These are phyloP conservation scores for Mycetomoellerius zeteki DNA, from an alignment of 1,140 invertebrate species.

Conservation along the genomic window DNA sequence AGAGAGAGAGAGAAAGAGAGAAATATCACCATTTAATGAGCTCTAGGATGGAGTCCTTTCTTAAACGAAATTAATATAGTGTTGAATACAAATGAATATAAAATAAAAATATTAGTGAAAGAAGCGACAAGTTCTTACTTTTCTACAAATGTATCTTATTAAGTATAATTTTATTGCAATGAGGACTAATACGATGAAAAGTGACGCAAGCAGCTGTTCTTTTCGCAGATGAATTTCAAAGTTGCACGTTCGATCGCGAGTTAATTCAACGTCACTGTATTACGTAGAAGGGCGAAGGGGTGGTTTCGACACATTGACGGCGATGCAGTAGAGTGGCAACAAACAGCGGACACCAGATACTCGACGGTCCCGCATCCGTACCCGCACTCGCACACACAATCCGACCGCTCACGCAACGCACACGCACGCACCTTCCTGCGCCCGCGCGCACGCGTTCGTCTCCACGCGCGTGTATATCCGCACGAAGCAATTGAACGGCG, in stretches of 20 bases:
- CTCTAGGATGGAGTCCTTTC: too few species aligned
- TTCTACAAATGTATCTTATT: neutral
- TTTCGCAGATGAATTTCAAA: constrained; percentile 9
- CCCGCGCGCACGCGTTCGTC: neutral
- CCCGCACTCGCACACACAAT: constrained; percentile 4
- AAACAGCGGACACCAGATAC: constrained; percentile 80
- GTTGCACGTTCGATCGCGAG: constrained; percentile 42
- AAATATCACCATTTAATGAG: too few species aligned
- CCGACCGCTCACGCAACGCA: neutral
- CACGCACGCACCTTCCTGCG: neutral
- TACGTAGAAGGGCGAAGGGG: constrained; percentile 66
- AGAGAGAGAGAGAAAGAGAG: neutral
- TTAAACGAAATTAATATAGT: too few species aligned
- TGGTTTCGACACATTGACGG: constrained; percentile 73
- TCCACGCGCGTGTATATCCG: constrained; percentile 73
- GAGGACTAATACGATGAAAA: neutral
- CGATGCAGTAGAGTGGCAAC: constrained; percentile 59
- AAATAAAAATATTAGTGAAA: neutral
- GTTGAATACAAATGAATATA: too few species aligned
- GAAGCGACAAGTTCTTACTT: neutral
- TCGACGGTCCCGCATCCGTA: constrained; percentile 70
- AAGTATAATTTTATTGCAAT: too few species aligned
- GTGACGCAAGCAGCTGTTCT: neutral
- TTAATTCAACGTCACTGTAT: constrained; percentile 46
- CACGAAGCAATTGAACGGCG: constrained; percentile 86